Percentiles rank a stretch among this genome's conserved stretches.
phyloP scores from a whole-genome alignment of 2,888 invertebrate species.

The Drepanosiphum platanoidis region DNA sequence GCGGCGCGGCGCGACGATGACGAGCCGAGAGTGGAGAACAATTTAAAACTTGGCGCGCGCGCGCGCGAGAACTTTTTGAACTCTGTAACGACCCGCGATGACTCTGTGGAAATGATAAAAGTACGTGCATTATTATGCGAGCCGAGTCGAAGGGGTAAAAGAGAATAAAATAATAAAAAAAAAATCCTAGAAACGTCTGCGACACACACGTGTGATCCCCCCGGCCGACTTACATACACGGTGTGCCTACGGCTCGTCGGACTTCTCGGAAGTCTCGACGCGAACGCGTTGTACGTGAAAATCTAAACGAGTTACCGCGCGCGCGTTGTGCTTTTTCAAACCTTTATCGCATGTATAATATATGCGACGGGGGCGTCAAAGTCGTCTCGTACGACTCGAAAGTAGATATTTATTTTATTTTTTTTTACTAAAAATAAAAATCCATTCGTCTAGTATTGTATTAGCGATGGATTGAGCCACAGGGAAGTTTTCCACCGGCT shows the following conservation, averaged over 20 bases:
- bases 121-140: conserved; percentile 26
- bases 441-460: no score
- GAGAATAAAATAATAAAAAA: background rate
- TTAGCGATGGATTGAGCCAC: no score
- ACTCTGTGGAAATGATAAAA: conserved; percentile 12
- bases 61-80: background rate
- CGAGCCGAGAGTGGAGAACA: background rate
- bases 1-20: background rate
- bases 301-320: background rate
- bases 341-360: background rate
- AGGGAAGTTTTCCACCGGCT: no score
- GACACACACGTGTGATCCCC: conserved; percentile 8
- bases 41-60: background rate
- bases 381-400: background rate
- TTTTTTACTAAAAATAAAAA: no score
- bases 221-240: background rate
- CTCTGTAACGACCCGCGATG: background rate
- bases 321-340: background rate
- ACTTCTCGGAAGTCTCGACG: background rate
- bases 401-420: background rate
- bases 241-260: background rate
- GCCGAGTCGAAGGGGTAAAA: background rate
- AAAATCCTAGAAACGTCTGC: background rate
- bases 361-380: background rate
- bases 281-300: no score